These are phyloP conservation scores for Chymomyza amoena DNA, from an alignment of 2,888 invertebrate species.

Conservation along the genomic window DNA sequence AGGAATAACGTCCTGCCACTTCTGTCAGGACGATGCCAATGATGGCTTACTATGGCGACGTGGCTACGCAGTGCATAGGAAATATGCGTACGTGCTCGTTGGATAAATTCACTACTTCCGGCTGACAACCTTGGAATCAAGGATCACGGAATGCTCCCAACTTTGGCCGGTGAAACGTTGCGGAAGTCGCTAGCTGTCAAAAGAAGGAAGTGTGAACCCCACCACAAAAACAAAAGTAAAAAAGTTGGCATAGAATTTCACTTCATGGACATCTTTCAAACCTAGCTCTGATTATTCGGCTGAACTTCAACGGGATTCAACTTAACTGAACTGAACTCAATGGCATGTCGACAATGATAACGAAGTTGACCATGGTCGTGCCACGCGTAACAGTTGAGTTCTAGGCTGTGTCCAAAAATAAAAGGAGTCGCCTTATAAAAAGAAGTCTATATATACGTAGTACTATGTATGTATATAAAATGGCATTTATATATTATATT, in stretches of 20 bases:
- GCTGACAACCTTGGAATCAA: too few relatives aligned
- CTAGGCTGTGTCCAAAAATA: slow-evolving; percentile 12
- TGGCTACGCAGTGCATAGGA: slow-evolving; percentile 34
- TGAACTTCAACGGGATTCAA: not conserved
- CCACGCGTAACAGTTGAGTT: not conserved
- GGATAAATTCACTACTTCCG: too few relatives aligned
- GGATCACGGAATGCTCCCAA: too few relatives aligned
- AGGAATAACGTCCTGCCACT: slow-evolving; percentile 52
- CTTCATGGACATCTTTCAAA: not conserved
- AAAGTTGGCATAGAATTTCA: not conserved
- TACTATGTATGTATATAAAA: too few relatives aligned
- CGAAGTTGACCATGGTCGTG: slow-evolving; percentile 61
- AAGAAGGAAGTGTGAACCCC: slow-evolving; percentile 47
- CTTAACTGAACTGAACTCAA: slow-evolving; percentile 49
- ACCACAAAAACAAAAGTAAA: slow-evolving; percentile 34
- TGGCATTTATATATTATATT: slow-evolving; percentile 70
- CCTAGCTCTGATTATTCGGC: slow-evolving; percentile 63
- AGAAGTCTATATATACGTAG: too few relatives aligned
- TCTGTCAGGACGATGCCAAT: slow-evolving; percentile 30
- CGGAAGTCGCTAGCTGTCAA: too few relatives aligned
- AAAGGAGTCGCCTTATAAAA: too few relatives aligned
- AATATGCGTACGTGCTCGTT: slow-evolving; percentile 69
- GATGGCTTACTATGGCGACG: not conserved
- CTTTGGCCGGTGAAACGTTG: too few relatives aligned
- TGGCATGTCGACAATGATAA: slow-evolving; percentile 71